Percentiles rank a stretch among this genome's conserved stretches.
phyloP scores from a whole-genome alignment of 1,140 invertebrate genomes.

The Bactericera cockerelli region DNA sequence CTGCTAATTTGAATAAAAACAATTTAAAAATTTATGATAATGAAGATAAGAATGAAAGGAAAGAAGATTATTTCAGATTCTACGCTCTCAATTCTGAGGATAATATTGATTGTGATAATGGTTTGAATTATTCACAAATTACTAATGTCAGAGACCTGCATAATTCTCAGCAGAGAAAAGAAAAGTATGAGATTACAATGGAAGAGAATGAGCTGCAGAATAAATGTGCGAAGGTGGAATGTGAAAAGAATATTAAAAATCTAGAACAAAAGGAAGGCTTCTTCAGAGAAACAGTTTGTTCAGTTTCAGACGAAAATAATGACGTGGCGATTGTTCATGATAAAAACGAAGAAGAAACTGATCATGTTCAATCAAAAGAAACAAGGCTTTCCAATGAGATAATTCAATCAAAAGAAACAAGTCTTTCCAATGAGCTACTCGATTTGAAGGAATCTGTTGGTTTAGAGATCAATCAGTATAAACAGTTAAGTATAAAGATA shows the following conservation, averaged over 20 bases:
- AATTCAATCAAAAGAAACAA: too few relatives aligned
- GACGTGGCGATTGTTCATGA: too few relatives aligned
- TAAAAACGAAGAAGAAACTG: too few relatives aligned
- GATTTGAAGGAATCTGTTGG: too few relatives aligned
- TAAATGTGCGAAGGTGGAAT: neutral
- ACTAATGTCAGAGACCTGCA: neutral
- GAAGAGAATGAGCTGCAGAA: neutral
- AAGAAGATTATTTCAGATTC: slow-evolving; percentile 4
- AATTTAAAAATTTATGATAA: slow-evolving; percentile 9
- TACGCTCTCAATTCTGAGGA: neutral
- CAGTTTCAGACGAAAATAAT: too few relatives aligned
- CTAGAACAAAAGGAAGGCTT: neutral
- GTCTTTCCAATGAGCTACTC: too few relatives aligned
- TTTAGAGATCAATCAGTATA: too few relatives aligned
- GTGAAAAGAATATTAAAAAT: neutral
- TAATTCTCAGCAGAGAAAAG: neutral
- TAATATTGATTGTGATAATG: neutral
- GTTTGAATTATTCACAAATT: neutral
- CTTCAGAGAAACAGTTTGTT: neutral
- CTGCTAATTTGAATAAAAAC: slow-evolving; percentile 7
- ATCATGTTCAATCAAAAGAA: too few relatives aligned
- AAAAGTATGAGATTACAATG: neutral
- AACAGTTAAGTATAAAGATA: neutral
- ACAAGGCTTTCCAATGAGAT: too few relatives aligned
- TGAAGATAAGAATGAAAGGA: neutral